These are phyloP conservation scores for Pterocles orientalis DNA, from an alignment of 2,113 vertebrate species.

Conservation along the genomic window DNA sequence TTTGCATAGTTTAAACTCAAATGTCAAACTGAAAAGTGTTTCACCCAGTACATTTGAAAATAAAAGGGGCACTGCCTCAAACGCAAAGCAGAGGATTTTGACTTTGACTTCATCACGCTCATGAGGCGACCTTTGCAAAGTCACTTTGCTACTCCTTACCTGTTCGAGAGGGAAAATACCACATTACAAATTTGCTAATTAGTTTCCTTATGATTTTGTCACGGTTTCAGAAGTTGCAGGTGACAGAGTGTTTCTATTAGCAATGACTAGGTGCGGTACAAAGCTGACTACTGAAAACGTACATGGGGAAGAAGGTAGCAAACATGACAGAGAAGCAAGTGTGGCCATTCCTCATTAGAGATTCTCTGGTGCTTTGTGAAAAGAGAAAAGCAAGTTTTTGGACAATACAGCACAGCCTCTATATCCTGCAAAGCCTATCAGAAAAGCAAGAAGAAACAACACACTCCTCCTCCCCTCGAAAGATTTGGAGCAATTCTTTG, in stretches of 20 bases:
- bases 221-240: neutral
- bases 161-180: neutral
- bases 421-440: neutral
- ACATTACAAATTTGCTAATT: neutral
- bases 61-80: neutral
- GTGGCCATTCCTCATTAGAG: neutral
- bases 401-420: neutral
- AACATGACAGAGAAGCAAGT: neutral
- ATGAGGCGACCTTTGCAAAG: neutral
- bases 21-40: neutral
- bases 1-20: neutral
- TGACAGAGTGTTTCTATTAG: neutral
- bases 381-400: neutral
- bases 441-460: neutral
- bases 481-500: neutral
- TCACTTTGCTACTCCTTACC: neutral
- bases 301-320: neutral
- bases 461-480: neutral
- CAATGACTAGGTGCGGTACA: neutral
- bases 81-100: neutral
- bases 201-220: neutral
- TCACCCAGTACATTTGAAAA: neutral
- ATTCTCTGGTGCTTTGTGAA: neutral
- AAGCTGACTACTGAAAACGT: accelerated
- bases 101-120: neutral